Evolutionary conservation across 2,113 vertebrate genomes (phyloP).

Genomic region (Falcunculus frontatus): DNA sequence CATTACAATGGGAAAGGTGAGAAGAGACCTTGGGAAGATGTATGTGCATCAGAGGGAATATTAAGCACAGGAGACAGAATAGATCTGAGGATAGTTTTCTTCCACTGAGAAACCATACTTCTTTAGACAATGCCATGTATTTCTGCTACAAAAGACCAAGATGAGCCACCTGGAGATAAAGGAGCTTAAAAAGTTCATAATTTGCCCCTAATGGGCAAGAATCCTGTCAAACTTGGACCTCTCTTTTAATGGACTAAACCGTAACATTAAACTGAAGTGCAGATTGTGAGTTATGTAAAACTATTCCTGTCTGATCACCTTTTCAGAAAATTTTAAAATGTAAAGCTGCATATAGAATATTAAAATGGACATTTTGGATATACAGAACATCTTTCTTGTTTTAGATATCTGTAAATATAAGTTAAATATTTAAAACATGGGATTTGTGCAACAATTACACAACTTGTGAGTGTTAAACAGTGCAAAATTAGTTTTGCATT

Average conservation of each 20-base stretch:
- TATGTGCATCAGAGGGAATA: not conserved
- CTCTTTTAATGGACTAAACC: not conserved
- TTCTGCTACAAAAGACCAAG: not conserved
- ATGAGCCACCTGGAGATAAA: not conserved
- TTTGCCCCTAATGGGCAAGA: not conserved
- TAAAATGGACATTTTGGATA: not conserved
- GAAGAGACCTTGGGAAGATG: constrained; percentile 9
- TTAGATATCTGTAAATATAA: not conserved
- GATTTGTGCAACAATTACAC: not conserved
- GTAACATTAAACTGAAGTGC: not conserved
- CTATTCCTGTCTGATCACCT: not conserved
- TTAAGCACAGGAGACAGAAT: not conserved
- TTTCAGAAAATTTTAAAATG: not conserved
- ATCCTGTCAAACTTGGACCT: not conserved
- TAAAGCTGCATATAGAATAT: not conserved
- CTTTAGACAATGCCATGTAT: not conserved
- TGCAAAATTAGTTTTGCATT: not conserved
- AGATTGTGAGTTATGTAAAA: not conserved
- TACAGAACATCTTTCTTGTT: not conserved
- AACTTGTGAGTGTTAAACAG: not conserved
- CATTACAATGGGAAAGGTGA: not conserved
- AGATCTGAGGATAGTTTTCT: not conserved
- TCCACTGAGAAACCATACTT: not conserved
- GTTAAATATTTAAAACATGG: not conserved
- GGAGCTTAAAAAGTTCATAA: not conserved